Evolutionary conservation across 2,888 invertebrate species (phyloP).

Genomic region (Hofmannophila pseudospretella): DNA sequence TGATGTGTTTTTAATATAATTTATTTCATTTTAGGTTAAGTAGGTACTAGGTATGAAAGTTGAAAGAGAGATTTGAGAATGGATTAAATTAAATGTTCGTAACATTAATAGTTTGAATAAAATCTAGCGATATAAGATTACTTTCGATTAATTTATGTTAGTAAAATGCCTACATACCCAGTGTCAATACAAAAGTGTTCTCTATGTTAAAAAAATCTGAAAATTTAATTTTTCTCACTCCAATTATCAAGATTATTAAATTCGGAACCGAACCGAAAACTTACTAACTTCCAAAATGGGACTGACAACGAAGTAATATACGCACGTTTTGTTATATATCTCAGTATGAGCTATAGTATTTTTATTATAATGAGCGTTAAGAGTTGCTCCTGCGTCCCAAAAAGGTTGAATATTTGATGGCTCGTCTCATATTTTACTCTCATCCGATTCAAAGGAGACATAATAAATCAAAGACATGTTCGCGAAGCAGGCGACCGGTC

Average conservation of each 20-base stretch:
- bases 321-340: conserved; percentile 37
- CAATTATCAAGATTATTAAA: conserved; percentile 26
- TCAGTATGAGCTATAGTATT: conserved; percentile 68
- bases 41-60: no score
- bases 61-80: no score
- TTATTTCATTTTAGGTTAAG: no score
- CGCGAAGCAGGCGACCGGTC: conserved; percentile 59
- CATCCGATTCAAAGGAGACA: conserved; percentile 53
- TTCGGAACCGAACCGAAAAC: conserved; percentile 16
- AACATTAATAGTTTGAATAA: no score
- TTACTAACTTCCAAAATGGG: conserved; percentile 44
- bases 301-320: conserved; percentile 29
- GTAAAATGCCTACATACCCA: no score
- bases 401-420: conserved; percentile 70
- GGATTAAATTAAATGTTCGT: no score
- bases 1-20: no score
- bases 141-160: no score
- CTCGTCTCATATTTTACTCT: conserved; percentile 70
- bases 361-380: conserved; percentile 73
- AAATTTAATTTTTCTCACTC: no score
- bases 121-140: no score
- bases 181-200: no score
- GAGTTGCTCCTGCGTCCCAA: conserved; percentile 55
- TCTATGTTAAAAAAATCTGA: no score
- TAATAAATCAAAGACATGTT: conserved; percentile 72